Conservation (phyloP, 2,113 vertebrate species). For the Isurus oxyrinchus region DNA sequence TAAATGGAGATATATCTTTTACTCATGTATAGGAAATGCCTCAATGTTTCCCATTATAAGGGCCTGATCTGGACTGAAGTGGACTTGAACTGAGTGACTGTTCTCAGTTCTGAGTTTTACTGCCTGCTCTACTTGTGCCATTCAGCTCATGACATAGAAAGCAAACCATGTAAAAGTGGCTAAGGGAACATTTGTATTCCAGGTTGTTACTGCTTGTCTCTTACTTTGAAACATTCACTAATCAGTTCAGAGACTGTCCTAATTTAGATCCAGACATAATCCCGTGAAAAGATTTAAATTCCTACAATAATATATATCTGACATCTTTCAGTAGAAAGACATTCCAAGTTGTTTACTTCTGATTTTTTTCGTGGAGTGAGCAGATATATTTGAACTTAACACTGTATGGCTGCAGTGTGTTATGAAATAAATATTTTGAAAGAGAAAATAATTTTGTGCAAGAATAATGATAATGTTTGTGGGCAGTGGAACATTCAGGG, state of each 20-base stretch:
- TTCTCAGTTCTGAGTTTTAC: background rate
- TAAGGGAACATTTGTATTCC: background rate
- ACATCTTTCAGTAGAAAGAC: background rate
- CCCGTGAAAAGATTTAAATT: background rate
- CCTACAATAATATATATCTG: background rate
- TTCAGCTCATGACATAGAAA: background rate
- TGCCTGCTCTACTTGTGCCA: background rate
- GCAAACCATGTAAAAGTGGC: background rate
- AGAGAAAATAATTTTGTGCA: constrained; percentile 10
- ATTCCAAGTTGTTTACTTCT: background rate
- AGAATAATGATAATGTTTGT: background rate
- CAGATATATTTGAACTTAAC: background rate
- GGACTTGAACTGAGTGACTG: no score
- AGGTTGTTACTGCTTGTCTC: background rate
- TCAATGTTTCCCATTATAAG: background rate
- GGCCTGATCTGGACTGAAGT: background rate
- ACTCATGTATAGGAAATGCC: background rate
- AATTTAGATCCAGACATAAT: background rate
- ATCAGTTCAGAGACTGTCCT: no score
- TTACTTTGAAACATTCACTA: background rate
- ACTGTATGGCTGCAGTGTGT: background rate
- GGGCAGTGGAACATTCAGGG: background rate
- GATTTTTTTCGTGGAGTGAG: background rate
- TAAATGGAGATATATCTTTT: background rate
- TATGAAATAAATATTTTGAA: constrained; percentile 15